A percentile compares a stretch with the other conserved stretches of the same genome.
These are phyloP conservation scores for Ophion slaviceki DNA, from an alignment of 2,888 invertebrate species.

Conservation along the genomic window DNA sequence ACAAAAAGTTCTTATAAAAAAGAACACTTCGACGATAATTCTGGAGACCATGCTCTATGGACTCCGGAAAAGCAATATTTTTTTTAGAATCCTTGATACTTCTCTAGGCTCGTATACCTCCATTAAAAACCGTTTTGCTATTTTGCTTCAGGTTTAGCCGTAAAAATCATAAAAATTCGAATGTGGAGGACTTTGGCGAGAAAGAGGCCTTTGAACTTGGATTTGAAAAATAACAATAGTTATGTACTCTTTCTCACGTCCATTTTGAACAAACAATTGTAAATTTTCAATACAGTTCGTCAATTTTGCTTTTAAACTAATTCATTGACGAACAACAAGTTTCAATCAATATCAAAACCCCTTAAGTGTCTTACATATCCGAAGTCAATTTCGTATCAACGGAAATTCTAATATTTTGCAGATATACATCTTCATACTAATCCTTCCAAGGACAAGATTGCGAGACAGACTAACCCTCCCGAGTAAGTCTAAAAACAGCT, in stretches of 20 bases:
- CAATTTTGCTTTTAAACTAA: background rate
- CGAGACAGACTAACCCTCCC: slow-evolving; percentile 90
- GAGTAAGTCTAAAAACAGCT: slow-evolving; percentile 85
- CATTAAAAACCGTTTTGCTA: background rate
- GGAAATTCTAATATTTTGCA: slow-evolving; percentile 78
- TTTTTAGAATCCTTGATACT: no score
- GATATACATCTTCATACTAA: slow-evolving; percentile 88
- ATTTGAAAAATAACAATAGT: no score
- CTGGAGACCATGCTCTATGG: background rate
- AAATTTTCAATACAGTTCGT: no score
- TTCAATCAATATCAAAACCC: background rate
- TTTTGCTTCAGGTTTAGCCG: no score
- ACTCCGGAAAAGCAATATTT: no score
- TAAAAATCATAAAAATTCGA: no score
- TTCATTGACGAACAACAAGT: background rate
- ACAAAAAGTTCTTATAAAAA: background rate
- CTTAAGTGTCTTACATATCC: background rate
- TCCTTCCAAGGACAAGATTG: slow-evolving; percentile 90
- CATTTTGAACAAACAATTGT: no score
- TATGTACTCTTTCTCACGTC: no score
- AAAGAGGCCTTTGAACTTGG: no score
- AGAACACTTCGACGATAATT: background rate
- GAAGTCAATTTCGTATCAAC: background rate
- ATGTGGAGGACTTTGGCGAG: no score
- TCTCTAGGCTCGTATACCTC: background rate